Base-by-base conservation (phyloP, 1,140 invertebrate species). In the Potamilus streckersoni region DNA sequence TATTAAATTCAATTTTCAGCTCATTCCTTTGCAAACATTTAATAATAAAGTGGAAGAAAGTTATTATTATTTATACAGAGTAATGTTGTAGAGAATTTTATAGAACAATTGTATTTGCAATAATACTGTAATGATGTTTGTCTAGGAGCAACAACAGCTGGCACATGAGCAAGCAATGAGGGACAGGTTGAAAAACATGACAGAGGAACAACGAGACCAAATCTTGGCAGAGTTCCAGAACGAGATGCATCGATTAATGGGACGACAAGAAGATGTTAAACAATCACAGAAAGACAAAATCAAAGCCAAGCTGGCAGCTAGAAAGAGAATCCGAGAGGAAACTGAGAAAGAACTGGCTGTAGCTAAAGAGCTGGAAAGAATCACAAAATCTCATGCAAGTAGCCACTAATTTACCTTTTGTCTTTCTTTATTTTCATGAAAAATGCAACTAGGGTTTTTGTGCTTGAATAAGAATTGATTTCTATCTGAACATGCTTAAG, bases 311-410 rank as follows among this genome's bases (percentile, higher is more conserved):
- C 73, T 89, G 58, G 85, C 86, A 14, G 86, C 87, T 17, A 80
- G 81, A 15, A 87, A 86, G 79, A 82, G 86, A n/a, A 82, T 89
- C 79, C 79, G 80, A 27, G 86, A 89, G 67, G 86, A 88, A 70
- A 73, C 86, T 31, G 80, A 78, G 15, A 86, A 86, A 74, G 87
- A 89, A 65, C 80, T 79, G 62, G 86, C 85, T 13, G 84, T 89
- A 19, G 77, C 80, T 60, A 80, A 81, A 49, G 87, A 89, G 71
- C 79, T 89, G 61, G 83, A 87, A 61, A 79, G 83, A 59, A 86
- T 89, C 61, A 85, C 85, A 13, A 85, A 85, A 68, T 76, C 76
- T 74, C 85, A 87, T 81, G 87, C 87, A 80, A 81, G 83, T 79
- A 11, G 60, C 20, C 13, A 14, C 20, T 62, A 23, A 11, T 23